Base-by-base conservation (phyloP, 2,888 invertebrate species). In the Nemoura dubitans region DNA sequence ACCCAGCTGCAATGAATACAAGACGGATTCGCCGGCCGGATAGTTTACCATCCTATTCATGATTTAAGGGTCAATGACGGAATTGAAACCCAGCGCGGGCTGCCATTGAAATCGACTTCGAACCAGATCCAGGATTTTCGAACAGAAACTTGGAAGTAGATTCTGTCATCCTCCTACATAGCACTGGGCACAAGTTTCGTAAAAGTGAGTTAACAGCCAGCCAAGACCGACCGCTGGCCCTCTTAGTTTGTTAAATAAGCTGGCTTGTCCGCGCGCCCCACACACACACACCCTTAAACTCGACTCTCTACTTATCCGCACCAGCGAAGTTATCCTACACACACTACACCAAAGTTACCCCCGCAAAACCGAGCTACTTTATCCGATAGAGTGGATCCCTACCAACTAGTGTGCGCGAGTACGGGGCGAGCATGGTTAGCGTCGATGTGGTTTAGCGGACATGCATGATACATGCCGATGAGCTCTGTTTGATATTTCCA, bases 61-160 rank as follows among this genome's bases (percentile, higher is more conserved):
- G 59, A 59, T 59, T 59, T 59, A 59, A 59, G 59, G 59, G 59
- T 59, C 59, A 59, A 59, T 59, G 59, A 59, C 59, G 59, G 59
- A 59, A 59, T 59, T 59, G 59, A 59, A 59, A 14, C 21, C 59
- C 1, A n/a, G n/a, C n/a, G n/a, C n/a, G 3, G 2, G 36, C 59
- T 59, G 59, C 59, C 14, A 16, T 59, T 59, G 59, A 59, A 59
- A 59, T 59, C 59, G 59, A 21, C 59, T 59, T 14, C 59, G 14
- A 59, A 59, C 59, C 59, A 59, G 59, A 21, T n/a, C n/a, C 59
- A 59, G 21, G 59, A 3, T 59, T 59, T 59, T 21, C 59, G 59
- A 10, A 10, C 16, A 59, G 59, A 59, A 59, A 59, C 59, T 59
- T 59, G 59, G 59, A 59, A 59, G 59, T 59, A 59, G 14, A 59